A percentile compares a stretch with the other conserved stretches of the same genome.
These are phyloP conservation scores for Embiotoca jacksoni DNA, from an alignment of 2,113 vertebrate genomes.

Conservation along the genomic window DNA sequence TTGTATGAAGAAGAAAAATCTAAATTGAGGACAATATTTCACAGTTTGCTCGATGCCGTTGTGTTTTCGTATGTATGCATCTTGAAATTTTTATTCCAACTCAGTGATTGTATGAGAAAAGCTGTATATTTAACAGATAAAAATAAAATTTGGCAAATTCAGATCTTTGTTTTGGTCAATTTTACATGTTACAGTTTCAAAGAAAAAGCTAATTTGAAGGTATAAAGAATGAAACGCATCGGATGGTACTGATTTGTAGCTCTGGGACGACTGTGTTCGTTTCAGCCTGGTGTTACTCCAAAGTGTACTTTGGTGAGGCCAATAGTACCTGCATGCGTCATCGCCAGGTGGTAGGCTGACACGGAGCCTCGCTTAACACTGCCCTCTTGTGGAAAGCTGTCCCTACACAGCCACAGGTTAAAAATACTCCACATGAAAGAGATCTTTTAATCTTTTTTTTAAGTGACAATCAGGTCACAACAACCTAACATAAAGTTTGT, in stretches of 20 bases:
- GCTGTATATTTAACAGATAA: constrained; percentile 79
- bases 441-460: background rate
- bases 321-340: background rate
- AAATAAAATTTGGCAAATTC: constrained; percentile 75
- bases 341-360: background rate
- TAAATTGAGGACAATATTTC: constrained; percentile 43
- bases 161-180: background rate
- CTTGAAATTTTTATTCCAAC: constrained; percentile 77
- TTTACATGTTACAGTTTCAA: too few species aligned
- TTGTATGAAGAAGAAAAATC: constrained; percentile 37
- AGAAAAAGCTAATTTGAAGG: too few species aligned
- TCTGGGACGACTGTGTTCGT: too few species aligned
- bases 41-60: constrained; percentile 57
- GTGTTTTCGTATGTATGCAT: constrained; percentile 77
- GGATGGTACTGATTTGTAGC: too few species aligned
- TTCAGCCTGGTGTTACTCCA: too few species aligned
- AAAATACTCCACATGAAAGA: background rate
- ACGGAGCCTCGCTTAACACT: background rate
- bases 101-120: constrained; percentile 76
- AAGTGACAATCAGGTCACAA: background rate
- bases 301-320: background rate
- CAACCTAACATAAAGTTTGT: background rate
- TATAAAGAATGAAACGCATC: background rate
- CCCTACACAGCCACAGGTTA: background rate
- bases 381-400: constrained; percentile 22